A percentile compares a stretch with the other conserved stretches of the same genome.
Conservation (phyloP, 1,140 invertebrate genomes). For the Carcinoscorpius rotundicauda region DNA sequence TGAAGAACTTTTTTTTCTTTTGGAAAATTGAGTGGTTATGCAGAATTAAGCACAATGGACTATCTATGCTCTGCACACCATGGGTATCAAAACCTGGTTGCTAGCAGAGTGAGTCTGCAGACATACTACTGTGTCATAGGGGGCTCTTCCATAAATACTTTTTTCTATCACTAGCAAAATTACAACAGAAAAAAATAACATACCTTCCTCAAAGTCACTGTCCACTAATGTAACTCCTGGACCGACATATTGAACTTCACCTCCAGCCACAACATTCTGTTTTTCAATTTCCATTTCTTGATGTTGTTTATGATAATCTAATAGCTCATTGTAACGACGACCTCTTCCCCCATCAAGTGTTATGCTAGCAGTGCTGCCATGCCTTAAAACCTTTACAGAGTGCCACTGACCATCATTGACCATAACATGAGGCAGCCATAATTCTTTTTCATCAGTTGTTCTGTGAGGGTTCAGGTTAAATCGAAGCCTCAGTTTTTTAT, state of each 20-base stretch:
- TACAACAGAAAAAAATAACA: slow-evolving; percentile 8
- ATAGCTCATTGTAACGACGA: slow-evolving; percentile 84
- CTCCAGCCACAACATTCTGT: slow-evolving; percentile 85
- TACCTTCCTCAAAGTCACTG: slow-evolving; percentile 87
- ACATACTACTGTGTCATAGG: too few relatives aligned
- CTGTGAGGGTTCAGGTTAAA: slow-evolving; percentile 85
- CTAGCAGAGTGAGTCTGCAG: too few relatives aligned
- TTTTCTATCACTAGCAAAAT: too few relatives aligned
- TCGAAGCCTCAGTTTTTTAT: slow-evolving; percentile 74
- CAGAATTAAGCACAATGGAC: too few relatives aligned
- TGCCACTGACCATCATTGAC: slow-evolving; percentile 98
- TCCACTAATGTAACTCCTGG: slow-evolving; percentile 64
- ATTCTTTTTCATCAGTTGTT: slow-evolving; percentile 65
- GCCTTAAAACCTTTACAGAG: slow-evolving; percentile 63
- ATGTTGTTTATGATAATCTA: slow-evolving; percentile 67
- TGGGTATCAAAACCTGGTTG: too few relatives aligned
- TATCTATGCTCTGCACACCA: too few relatives aligned
- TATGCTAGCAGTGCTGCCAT: slow-evolving; percentile 84
- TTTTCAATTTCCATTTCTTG: slow-evolving; percentile 86
- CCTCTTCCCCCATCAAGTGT: slow-evolving; percentile 92
- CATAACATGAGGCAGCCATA: slow-evolving; percentile 75
- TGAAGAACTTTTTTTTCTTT: too few relatives aligned
- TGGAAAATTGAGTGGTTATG: too few relatives aligned
- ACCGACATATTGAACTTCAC: slow-evolving; percentile 88
- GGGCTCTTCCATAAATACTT: too few relatives aligned